Conservation (phyloP, 1,140 invertebrate genomes). For the Notospermus geniculatus region DNA sequence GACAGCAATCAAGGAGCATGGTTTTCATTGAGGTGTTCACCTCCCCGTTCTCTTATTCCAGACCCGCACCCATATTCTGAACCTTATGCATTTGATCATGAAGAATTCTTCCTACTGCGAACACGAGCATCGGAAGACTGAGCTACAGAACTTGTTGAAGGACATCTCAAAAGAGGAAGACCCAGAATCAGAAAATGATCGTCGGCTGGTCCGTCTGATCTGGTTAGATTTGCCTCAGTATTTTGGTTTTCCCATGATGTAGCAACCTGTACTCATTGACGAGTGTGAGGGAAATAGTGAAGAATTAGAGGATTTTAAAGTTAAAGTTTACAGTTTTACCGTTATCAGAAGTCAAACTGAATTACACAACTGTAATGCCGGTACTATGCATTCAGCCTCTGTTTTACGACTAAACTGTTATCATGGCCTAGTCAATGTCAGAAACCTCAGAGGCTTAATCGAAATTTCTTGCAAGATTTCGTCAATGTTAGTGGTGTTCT, state of each 20-base stretch:
- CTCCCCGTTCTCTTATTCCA: slow-evolving; percentile 26
- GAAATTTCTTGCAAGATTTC: too few relatives aligned
- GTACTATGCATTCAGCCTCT: too few relatives aligned
- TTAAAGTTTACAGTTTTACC: too few relatives aligned
- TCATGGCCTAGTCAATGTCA: too few relatives aligned
- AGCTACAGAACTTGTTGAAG: slow-evolving; percentile 37
- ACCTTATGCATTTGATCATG: slow-evolving; percentile 39
- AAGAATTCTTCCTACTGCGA: slow-evolving; percentile 45
- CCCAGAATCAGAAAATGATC: slow-evolving; percentile 31
- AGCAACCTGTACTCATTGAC: background rate
- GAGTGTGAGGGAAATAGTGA: slow-evolving; percentile 3
- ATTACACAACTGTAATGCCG: too few relatives aligned
- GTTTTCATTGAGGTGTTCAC: too few relatives aligned
- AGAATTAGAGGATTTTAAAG: too few relatives aligned
- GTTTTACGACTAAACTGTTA: too few relatives aligned
- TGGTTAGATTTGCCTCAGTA: slow-evolving; percentile 19
- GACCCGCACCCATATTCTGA: slow-evolving; percentile 39
- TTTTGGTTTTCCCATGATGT: slow-evolving; percentile 10
- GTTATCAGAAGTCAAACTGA: too few relatives aligned
- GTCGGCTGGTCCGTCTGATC: slow-evolving; percentile 22
- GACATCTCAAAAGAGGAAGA: slow-evolving; percentile 37
- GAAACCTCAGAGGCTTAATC: too few relatives aligned
- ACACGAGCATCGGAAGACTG: slow-evolving; percentile 35
- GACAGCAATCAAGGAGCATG: too few relatives aligned
- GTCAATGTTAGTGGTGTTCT: too few relatives aligned